A percentile compares a stretch with the other conserved stretches of the same genome.
These are phyloP conservation scores for Chlorodrepanis virens DNA, from an alignment of 2,113 vertebrate genomes.

Conservation along the genomic window DNA sequence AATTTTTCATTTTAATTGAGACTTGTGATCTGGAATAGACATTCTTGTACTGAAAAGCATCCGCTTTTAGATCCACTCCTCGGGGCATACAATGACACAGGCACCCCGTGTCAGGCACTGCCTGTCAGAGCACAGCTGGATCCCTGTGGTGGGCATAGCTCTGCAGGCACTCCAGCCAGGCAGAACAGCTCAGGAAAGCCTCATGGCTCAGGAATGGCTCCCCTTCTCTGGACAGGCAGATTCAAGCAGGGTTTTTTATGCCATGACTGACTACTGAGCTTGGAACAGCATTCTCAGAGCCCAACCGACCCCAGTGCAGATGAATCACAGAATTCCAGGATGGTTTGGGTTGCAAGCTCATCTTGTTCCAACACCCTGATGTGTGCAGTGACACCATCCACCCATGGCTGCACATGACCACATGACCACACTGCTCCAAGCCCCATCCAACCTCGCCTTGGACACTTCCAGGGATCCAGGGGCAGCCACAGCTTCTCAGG, in stretches of 20 bases:
- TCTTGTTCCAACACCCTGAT: neutral
- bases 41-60: constrained; percentile 21
- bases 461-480: neutral
- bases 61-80: neutral
- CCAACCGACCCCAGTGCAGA: accelerated
- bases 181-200: neutral
- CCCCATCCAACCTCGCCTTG: accelerated
- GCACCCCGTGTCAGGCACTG: neutral
- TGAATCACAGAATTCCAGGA: neutral
- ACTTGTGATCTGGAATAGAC: neutral
- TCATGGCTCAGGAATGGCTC: neutral
- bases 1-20: constrained; percentile 47
- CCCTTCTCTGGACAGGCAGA: neutral
- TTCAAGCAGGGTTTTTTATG: neutral
- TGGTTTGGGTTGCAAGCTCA: neutral
- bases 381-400: neutral
- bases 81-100: accelerated
- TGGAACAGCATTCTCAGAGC: neutral
- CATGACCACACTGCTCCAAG: accelerated
- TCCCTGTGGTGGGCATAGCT: accelerated
- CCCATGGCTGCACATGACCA: too few relatives aligned
- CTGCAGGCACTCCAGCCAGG: neutral
- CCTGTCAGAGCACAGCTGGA: neutral
- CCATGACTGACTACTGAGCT: neutral
- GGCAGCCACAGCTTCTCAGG: neutral